These are phyloP conservation scores for Serrognathus titanus DNA, from an alignment of 2,888 invertebrate species.

Conservation along the genomic window DNA sequence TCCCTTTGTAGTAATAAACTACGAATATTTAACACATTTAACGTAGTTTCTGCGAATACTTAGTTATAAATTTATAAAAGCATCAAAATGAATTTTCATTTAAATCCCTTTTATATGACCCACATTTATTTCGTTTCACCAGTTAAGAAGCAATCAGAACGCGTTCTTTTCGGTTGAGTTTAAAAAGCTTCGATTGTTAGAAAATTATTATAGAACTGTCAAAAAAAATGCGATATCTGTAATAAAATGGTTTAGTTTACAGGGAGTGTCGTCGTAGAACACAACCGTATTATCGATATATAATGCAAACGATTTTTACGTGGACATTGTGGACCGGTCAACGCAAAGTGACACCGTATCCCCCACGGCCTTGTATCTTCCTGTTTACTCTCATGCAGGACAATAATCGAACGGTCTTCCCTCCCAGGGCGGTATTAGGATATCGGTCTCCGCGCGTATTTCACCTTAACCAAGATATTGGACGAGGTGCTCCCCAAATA, in stretches of 20 bases:
- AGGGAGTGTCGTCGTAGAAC: background rate
- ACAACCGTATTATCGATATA: constrained; percentile 24
- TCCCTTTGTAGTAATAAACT: no score
- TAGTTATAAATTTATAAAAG: no score
- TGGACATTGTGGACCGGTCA: constrained; percentile 24
- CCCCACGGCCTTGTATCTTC: constrained; percentile 34
- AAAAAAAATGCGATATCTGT: background rate
- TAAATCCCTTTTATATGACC: no score
- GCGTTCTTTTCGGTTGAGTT: no score
- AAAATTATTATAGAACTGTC: no score
- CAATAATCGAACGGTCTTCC: constrained; percentile 34
- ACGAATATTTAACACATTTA: no score
- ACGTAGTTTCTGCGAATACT: no score
- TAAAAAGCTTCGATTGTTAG: no score
- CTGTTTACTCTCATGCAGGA: constrained; percentile 34
- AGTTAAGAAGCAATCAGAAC: no score
- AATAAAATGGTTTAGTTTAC: background rate
- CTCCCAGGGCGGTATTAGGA: constrained; percentile 34
- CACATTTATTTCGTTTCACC: no score
- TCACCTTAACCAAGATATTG: constrained; percentile 31
- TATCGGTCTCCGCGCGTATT: constrained; percentile 33
- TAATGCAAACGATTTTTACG: constrained; percentile 26
- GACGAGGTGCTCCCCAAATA: constrained; percentile 32
- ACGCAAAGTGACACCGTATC: constrained; percentile 31
- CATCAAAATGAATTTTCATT: no score